A percentile compares a stretch with the other conserved stretches of the same genome.
These are phyloP conservation scores for Leptosomus discolor DNA, from an alignment of 2,113 vertebrate species.

Conservation along the genomic window DNA sequence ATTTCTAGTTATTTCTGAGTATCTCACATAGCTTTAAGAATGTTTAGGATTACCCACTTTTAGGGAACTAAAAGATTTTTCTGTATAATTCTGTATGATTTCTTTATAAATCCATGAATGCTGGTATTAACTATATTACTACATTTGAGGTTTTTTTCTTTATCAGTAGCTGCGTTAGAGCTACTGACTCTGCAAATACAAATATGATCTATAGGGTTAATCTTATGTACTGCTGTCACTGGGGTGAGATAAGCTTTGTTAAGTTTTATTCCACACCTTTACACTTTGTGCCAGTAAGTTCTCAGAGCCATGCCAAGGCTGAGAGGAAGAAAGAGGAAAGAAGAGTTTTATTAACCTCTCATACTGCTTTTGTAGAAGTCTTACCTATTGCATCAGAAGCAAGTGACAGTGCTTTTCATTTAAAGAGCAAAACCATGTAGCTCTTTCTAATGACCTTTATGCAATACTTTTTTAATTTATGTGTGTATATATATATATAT, in stretches of 20 bases:
- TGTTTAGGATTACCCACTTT: not conserved
- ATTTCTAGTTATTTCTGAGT: not conserved
- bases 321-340: not conserved
- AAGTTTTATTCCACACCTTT: not conserved
- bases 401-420: not conserved
- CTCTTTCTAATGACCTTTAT: not conserved
- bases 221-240: not conserved
- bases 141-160: not conserved
- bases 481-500: no score
- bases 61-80: not conserved
- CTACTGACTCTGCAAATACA: not conserved
- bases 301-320: not conserved
- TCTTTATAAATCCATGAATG: not conserved
- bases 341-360: not conserved
- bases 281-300: not conserved
- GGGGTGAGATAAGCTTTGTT: not conserved
- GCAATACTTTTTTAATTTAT: not conserved
- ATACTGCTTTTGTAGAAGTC: not conserved
- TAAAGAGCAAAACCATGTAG: not conserved
- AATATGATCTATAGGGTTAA: not conserved
- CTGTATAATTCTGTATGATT: not conserved
- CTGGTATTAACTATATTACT: not conserved
- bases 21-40: not conserved
- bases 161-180: not conserved
- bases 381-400: not conserved